Evolutionary conservation across 2,888 invertebrate species (phyloP).

Genomic region (Magallana nippona): DNA sequence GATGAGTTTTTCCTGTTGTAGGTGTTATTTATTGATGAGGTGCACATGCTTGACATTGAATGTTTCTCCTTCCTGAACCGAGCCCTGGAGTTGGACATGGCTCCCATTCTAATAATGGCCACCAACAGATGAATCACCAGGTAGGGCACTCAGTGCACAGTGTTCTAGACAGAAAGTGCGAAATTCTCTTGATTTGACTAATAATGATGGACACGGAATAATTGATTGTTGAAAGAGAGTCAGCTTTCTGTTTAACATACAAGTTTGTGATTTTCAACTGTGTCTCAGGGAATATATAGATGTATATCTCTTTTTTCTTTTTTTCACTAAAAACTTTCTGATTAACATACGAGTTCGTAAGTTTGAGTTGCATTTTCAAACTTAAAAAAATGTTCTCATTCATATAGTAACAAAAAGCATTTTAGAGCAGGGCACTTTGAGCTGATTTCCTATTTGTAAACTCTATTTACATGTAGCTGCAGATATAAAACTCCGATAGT

Average conservation of each 20-base stretch:
- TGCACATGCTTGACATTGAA: slow-evolving; percentile 99
- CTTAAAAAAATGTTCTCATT: too few species aligned
- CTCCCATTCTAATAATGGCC: slow-evolving; percentile 99
- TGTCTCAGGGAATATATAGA: too few species aligned
- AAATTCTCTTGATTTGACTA: too few species aligned
- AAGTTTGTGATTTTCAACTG: not conserved
- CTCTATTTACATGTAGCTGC: too few species aligned
- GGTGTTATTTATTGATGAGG: slow-evolving; percentile 96
- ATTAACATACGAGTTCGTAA: too few species aligned
- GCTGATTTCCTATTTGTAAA: too few species aligned
- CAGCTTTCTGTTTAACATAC: not conserved
- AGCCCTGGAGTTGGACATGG: slow-evolving; percentile 97
- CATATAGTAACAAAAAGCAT: too few species aligned
- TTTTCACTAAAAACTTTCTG: not conserved
- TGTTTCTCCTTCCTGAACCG: slow-evolving; percentile 99
- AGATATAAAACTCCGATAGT: too few species aligned
- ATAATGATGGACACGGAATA: not conserved
- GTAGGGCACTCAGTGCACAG: slow-evolving; percentile 58
- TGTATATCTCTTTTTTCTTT: not conserved
- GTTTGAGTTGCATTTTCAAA: too few species aligned
- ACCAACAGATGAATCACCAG: slow-evolving; percentile 95
- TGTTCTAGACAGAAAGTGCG: too few species aligned
- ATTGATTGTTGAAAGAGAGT: not conserved
- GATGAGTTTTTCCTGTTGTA: slow-evolving; percentile 54
- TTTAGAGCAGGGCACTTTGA: too few species aligned